Evolutionary conservation across 2,113 vertebrate species (phyloP), one percentile per base, ranked within the genome.

Genomic region (Phasianus colchicus): DNA sequence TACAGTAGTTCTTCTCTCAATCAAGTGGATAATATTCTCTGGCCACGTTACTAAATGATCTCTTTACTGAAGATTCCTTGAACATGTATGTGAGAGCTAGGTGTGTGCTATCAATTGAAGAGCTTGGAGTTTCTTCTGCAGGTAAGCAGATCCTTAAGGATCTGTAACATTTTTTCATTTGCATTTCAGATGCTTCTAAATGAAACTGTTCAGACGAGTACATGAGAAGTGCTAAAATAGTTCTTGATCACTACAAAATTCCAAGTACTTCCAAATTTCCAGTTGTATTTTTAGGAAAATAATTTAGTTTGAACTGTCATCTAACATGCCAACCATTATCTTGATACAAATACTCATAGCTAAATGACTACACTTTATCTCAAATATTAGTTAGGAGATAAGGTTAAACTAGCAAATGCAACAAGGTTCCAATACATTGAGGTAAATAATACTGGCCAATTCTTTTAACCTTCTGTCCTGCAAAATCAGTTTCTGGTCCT

Each of bases 71-170:
- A 20, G 47, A 55, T 17, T 75, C 15, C 60, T 48, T 42, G 30
- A 83, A 20, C 48, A 38, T 60, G 22, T 29, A 21, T 5, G 12
- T n/a, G 48, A 32, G 73, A 83, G 24, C 13, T 47, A n/a, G 19
- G 27, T 2, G 4, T 32, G 6, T 13, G 24, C 69, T 0, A 0
- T 27, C 54, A 27, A 34, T 81, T 61, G 55, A 89, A 95, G 91
- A 91, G 58, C 83, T 83, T 92, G 73, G 48, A 55, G 27, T 84
- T 90, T 69, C 69, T 88, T 88, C n/a, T 78, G 60, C 58, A 73
- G 86, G 87, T 96, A 95, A 95, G 76, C 79, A 96, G 93, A 97
- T 50, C 38, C 57, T 93, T 60, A 75, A 80, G 88, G 83, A 89
- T 85, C 90, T 92, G 40, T 94, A 92, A 48, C 92, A 32, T 54